Base-by-base conservation (phyloP, 2,113 vertebrate genomes). In the Heterotis niloticus region DNA sequence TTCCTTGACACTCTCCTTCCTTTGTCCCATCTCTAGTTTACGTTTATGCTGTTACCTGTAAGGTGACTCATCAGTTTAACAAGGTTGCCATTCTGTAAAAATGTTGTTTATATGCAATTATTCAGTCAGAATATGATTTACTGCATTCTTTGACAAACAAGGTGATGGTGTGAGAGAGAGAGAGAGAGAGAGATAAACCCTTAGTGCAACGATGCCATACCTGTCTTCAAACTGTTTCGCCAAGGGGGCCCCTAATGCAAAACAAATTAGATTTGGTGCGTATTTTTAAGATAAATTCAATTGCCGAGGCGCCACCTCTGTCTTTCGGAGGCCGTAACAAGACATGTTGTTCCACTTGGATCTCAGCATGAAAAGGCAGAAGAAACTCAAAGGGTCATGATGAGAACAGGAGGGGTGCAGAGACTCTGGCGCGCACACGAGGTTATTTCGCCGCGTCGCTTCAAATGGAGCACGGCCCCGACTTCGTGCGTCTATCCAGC, bases 271-370 rank as follows among this genome's bases (percentile, higher is more conserved):
- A 95, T 99, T 98, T 96, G 92, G 91, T 93, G 93, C 92, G 92
- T 96, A 96, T 97, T 97, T 98, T 98, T 96, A 94, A 94, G 96
- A 93, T 90, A 95, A 97, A 98, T 98, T 93, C 93, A 96, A 98
- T 98, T 97, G 94, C 87, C 56, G 82, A 91, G 97, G 95, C 95
- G 94, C 96, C 96, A 94, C 90, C 90, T 92, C 86, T 79, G 92
- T 91, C 91, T 94, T 87, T 88, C 90, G 88, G 84, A 85, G 89
- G 93, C 90, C 89, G 91, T 89, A 88, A 91, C 86, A 54, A 87
- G 85, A 93, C 91, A 92, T 94, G 93, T 88, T 81, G 90, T 94
- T 96, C 92, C 92, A 86, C 82, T 66, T 17, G 78, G 56, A 79
- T 78, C 68, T 23, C 16, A 83, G 83, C 82, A 86, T 82, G 87